phyloP scores from a whole-genome alignment of 37 sponge, comb jelly and placozoan genomes.

The Bolinopsis microptera region DNA sequence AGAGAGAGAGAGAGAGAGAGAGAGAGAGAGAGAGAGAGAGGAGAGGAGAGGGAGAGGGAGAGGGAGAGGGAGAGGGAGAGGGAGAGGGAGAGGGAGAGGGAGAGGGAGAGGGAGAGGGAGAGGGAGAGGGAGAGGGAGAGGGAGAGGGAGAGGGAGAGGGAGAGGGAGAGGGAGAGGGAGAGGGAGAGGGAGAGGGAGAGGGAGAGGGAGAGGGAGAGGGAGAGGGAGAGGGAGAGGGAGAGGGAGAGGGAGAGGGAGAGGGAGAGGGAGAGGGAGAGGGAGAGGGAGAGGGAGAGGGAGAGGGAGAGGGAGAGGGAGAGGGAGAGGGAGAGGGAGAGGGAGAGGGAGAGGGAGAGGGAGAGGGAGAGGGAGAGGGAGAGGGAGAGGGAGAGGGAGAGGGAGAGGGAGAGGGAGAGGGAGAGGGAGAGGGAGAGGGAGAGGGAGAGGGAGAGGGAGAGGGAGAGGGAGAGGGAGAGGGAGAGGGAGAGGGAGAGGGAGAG shows the following conservation, averaged over 20 bases:
- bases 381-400: background rate
- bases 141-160: constrained; percentile 28
- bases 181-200: background rate
- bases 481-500: constrained; percentile 36
- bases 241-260: constrained; percentile 1
- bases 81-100: constrained; percentile 28
- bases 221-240: constrained; percentile 36
- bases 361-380: background rate
- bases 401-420: background rate
- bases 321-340: background rate
- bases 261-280: background rate
- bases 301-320: background rate
- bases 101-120: constrained; percentile 5
- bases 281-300: background rate
- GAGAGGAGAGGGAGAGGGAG: background rate
- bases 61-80: constrained; percentile 7
- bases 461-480: background rate
- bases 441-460: background rate
- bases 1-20: constrained; percentile 55
- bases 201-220: constrained; percentile 4
- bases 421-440: background rate
- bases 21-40: constrained; percentile 42
- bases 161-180: constrained; percentile 36
- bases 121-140: background rate
- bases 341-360: background rate